Evolutionary conservation across 2,797 vertebrate species (phyloP).

Genomic region (Sebastes jordani): DNA sequence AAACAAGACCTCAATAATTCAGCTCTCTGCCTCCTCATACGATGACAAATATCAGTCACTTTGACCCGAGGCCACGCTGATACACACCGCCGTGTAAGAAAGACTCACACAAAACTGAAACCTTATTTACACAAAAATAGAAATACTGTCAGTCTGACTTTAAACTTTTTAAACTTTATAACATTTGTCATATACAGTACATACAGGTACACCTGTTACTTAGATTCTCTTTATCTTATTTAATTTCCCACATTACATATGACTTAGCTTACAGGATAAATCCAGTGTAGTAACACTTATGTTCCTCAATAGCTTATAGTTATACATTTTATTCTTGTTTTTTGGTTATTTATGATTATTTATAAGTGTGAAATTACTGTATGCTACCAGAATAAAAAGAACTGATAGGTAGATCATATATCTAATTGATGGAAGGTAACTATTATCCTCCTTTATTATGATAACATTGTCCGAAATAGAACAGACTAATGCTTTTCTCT

Average conservation of each 20-base stretch:
- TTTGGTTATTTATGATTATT: neutral
- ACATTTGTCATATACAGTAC: too few relatives aligned
- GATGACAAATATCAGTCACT: constrained; percentile 51
- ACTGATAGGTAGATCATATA: neutral
- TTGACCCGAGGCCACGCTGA: constrained; percentile 24
- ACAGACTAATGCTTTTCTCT: neutral
- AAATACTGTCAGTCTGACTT: neutral
- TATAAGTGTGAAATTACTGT: neutral
- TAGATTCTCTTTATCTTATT: neutral
- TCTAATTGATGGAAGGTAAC: neutral
- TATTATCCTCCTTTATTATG: neutral
- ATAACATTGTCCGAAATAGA: neutral
- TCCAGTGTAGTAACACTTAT: neutral
- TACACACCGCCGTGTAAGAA: neutral
- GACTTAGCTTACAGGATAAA: too few relatives aligned
- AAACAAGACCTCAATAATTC: constrained; percentile 75
- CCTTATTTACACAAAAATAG: neutral
- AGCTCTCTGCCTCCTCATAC: constrained; percentile 35
- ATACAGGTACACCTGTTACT: neutral
- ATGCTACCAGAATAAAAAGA: neutral
- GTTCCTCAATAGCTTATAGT: neutral
- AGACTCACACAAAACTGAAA: neutral
- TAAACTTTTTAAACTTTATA: too few relatives aligned
- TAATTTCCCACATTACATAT: neutral
- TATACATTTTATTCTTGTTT: neutral